These are phyloP conservation scores for Stegodyphus mimosarum DNA, from an alignment of 1,140 invertebrate species.

Conservation along the genomic window DNA sequence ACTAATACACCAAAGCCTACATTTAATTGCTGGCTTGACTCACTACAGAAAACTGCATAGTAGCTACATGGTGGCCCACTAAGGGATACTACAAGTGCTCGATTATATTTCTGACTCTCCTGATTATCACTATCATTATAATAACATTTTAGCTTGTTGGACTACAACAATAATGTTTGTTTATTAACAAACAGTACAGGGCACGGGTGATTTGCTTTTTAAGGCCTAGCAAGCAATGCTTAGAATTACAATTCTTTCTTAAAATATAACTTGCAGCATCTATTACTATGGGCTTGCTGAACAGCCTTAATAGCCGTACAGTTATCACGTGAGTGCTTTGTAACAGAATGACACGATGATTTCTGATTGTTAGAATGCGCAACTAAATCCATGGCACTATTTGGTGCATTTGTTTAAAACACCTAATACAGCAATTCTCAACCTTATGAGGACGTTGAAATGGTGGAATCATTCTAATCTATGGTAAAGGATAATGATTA, in stretches of 20 bases:
- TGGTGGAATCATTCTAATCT: too few species aligned
- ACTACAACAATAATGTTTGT: conserved; percentile 35
- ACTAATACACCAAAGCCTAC: conserved; percentile 38
- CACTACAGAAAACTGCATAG: conserved; percentile 40
- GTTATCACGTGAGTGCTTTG: conserved; percentile 45
- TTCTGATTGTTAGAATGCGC: conserved; percentile 1
- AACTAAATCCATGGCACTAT: conserved; percentile 48
- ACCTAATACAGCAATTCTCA: conserved; percentile 46
- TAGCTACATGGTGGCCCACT: conserved; percentile 41
- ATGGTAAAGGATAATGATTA: too few species aligned
- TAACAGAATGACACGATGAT: not conserved
- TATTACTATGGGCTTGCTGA: conserved; percentile 41
- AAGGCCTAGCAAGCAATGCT: conserved; percentile 50
- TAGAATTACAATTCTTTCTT: conserved; percentile 17
- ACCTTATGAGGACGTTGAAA: not conserved
- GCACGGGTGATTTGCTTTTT: conserved; percentile 49
- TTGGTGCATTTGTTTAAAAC: conserved; percentile 18
- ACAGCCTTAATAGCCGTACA: conserved; percentile 18
- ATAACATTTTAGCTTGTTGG: conserved; percentile 6
- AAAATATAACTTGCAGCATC: conserved; percentile 38
- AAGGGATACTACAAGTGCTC: conserved; percentile 43
- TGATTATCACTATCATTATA: conserved; percentile 26
- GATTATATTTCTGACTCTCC: conserved; percentile 17
- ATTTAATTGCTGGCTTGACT: conserved; percentile 21
- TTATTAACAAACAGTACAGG: conserved; percentile 20